Evolutionary conservation across 2,113 vertebrate genomes (phyloP).

Genomic region (Myrmecophaga tridactyla): DNA sequence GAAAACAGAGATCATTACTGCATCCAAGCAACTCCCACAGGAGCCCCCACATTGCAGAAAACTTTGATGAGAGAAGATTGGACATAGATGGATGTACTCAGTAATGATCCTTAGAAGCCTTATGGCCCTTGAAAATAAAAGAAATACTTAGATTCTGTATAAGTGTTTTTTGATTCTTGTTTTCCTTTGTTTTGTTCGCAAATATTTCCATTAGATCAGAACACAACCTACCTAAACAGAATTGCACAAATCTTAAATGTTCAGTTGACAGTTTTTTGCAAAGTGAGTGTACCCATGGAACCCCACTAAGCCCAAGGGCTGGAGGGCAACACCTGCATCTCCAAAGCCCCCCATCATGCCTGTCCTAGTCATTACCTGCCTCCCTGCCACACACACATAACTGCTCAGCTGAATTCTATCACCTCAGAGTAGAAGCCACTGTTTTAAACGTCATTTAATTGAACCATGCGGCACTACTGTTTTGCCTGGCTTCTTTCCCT

Average conservation of each 20-base stretch:
- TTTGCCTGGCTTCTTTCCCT: not conserved
- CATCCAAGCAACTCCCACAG: accelerated
- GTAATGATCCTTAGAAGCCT: accelerated
- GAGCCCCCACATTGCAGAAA: accelerated
- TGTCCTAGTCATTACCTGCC: no score
- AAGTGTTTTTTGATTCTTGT: not conserved
- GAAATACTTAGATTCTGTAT: not conserved
- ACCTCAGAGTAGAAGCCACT: not conserved
- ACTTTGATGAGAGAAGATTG: not conserved
- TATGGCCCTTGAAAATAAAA: not conserved
- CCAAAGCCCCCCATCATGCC: not conserved
- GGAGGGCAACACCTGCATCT: not conserved
- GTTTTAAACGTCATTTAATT: not conserved
- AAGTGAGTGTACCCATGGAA: not conserved
- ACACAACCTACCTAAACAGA: not conserved
- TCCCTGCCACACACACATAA: no score
- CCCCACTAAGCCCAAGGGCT: not conserved
- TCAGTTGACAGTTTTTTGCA: not conserved
- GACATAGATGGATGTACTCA: accelerated
- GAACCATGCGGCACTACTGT: not conserved
- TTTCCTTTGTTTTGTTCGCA: not conserved
- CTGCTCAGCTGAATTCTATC: not conserved
- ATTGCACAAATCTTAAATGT: not conserved
- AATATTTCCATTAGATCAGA: not conserved
- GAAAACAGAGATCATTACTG: not conserved